Evolutionary conservation across 2,797 vertebrate species (phyloP).

Genomic region (Peromyscus aztecus): DNA sequence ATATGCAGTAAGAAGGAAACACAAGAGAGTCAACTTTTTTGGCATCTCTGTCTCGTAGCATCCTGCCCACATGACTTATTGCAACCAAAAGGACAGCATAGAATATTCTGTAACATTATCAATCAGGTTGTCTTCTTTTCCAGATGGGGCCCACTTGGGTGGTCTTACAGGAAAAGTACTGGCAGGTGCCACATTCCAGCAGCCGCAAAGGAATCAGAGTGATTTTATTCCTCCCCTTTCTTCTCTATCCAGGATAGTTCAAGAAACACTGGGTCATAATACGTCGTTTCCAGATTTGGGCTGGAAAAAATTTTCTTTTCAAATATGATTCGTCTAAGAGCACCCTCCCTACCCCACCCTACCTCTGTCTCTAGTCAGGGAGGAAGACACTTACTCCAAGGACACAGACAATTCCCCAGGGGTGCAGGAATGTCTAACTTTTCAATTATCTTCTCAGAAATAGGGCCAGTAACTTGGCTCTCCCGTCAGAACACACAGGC

Average conservation of each 20-base stretch:
- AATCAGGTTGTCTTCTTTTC: background rate
- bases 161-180: background rate
- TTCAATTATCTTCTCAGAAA: background rate
- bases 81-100: background rate
- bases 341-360: background rate
- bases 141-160: background rate
- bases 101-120: too few species aligned
- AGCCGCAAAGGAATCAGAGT: conserved; percentile 22
- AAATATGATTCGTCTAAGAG: background rate
- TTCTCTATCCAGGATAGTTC: background rate
- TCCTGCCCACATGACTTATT: background rate
- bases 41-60: background rate
- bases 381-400: background rate
- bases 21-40: background rate
- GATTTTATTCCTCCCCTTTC: background rate
- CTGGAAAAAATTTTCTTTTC: conserved; percentile 30
- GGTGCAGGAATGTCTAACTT: background rate
- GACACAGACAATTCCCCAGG: background rate
- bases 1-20: background rate
- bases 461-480: background rate
- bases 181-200: background rate
- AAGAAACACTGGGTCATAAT: background rate
- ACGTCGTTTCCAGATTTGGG: background rate
- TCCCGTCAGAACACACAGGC: background rate
- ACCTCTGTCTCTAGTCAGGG: background rate